phyloP scores from a whole-genome alignment of 1,140 invertebrate genomes.

The Calliopsis andreniformis region DNA sequence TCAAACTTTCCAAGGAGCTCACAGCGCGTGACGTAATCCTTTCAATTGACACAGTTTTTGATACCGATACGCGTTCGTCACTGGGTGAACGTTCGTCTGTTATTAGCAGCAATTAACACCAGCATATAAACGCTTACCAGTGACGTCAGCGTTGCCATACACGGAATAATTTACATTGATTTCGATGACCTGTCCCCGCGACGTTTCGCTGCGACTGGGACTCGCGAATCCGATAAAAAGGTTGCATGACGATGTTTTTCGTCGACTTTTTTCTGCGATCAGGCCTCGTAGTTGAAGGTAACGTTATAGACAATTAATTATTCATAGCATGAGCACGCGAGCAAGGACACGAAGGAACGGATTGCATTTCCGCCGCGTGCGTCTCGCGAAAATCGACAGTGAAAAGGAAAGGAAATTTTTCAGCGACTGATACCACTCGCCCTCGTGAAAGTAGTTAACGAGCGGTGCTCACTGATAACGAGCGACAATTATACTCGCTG shows the following conservation, averaged over 20 bases:
- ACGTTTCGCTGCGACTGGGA: background rate
- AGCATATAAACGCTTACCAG: constrained; percentile 54
- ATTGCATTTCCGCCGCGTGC: background rate
- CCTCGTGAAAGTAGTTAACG: constrained; percentile 17
- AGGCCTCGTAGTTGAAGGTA: background rate
- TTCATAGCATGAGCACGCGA: background rate
- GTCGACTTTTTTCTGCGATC: background rate
- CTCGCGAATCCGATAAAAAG: too few relatives aligned
- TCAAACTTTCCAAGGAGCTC: background rate
- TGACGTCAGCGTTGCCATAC: constrained; percentile 50
- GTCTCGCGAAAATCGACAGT: constrained; percentile 29
- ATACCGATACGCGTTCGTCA: constrained; percentile 31
- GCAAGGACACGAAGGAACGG: background rate
- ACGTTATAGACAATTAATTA: constrained; percentile 27
- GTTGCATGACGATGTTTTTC: background rate
- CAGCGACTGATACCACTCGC: background rate
- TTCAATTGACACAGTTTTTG: constrained; percentile 49
- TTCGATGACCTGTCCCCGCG: background rate
- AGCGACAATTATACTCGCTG: background rate
- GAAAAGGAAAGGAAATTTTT: constrained; percentile 43
- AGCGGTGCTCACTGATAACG: background rate
- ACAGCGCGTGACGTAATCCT: constrained; percentile 23
- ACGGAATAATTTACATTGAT: constrained; percentile 44
- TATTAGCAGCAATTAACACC: constrained; percentile 60
- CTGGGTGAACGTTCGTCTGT: constrained; percentile 61